Evolutionary conservation across 2,797 vertebrate genomes (phyloP).

Genomic region (Hydrophis major): DNA sequence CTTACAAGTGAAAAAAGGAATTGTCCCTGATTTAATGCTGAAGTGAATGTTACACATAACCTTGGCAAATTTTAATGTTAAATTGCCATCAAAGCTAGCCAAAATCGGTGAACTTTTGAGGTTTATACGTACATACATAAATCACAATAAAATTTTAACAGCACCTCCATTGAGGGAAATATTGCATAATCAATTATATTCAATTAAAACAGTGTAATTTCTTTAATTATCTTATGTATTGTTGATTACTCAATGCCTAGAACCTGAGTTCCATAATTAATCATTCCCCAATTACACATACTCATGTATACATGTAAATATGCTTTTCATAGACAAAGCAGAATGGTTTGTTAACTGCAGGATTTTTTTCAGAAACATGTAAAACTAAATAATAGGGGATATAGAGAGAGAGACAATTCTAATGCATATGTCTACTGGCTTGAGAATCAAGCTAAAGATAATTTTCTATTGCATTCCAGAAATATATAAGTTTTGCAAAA

Average conservation of each 20-base stretch:
- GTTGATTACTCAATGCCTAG: neutral
- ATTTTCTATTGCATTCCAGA: neutral
- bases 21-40: neutral
- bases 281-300: neutral
- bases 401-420: neutral
- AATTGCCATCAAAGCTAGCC: neutral
- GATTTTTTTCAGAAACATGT: neutral
- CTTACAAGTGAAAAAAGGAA: neutral
- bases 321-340: neutral
- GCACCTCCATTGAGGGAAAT: neutral
- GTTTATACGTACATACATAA: neutral
- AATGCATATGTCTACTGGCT: neutral
- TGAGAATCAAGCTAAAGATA: neutral
- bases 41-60: neutral
- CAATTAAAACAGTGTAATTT: neutral
- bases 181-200: neutral
- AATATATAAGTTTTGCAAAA: conserved; percentile 26
- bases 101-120: neutral
- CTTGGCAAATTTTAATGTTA: neutral
- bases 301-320: neutral
- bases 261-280: neutral
- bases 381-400: neutral
- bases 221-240: neutral
- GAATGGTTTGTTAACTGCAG: neutral
- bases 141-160: neutral